These are phyloP conservation scores for Pteropus rufus DNA, from an alignment of 2,797 vertebrate species.

Conservation along the genomic window DNA sequence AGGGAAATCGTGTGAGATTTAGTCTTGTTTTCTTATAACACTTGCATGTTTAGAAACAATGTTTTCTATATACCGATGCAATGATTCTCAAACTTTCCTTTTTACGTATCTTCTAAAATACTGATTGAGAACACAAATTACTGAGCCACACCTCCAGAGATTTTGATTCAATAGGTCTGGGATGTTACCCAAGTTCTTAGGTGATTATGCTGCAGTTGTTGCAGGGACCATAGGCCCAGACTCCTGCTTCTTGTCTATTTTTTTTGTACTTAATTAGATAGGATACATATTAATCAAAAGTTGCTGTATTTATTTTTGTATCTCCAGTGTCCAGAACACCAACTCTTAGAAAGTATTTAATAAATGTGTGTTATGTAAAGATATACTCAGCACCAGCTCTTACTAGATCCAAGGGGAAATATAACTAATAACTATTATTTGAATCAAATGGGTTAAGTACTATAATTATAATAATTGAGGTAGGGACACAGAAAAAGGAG, in stretches of 20 bases:
- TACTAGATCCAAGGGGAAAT: constrained; percentile 20
- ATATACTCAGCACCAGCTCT: neutral
- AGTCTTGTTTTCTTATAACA: neutral
- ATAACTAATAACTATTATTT: constrained; percentile 13
- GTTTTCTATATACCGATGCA: neutral
- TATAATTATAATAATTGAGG: constrained; percentile 49
- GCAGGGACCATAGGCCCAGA: neutral
- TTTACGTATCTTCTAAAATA: neutral
- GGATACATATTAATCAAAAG: neutral
- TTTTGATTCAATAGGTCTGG: neutral
- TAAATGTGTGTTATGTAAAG: constrained; percentile 52
- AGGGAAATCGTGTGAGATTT: neutral
- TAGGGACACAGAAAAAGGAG: constrained; percentile 27
- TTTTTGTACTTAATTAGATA: neutral
- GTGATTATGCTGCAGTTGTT: neutral
- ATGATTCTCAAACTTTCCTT: constrained; percentile 3
- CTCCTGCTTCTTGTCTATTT: neutral
- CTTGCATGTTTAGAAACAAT: constrained; percentile 16
- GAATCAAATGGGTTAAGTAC: constrained; percentile 45
- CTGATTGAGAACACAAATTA: neutral
- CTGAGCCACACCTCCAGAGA: neutral
- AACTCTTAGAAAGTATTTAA: constrained; percentile 39
- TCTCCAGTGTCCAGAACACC: neutral
- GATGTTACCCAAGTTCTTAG: neutral
- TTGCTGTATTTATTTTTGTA: constrained; percentile 7